phyloP scores from a whole-genome alignment of 2,113 vertebrate genomes.

The Amazona vittata region DNA sequence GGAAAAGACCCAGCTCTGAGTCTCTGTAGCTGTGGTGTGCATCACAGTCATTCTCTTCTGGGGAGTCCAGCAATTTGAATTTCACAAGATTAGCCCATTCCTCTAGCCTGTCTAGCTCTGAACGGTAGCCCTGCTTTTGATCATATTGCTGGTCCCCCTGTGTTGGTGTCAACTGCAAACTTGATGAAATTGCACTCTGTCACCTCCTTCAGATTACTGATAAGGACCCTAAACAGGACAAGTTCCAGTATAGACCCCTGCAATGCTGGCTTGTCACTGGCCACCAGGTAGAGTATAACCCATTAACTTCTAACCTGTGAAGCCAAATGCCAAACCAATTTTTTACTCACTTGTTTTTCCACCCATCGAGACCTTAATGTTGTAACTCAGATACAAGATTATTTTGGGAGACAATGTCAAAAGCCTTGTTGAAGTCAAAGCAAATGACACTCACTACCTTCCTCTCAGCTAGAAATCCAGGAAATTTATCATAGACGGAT shows the following conservation, averaged over 20 bases:
- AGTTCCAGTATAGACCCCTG: not conserved
- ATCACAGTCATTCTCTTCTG: not conserved
- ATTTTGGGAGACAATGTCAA: not conserved
- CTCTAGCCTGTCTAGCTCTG: not conserved
- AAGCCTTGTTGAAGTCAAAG: not conserved
- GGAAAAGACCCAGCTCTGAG: not conserved
- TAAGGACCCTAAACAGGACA: not conserved
- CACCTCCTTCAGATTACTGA: not conserved
- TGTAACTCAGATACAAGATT: not conserved
- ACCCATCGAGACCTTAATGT: not conserved
- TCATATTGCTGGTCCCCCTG: fast-evolving
- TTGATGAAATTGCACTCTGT: not conserved
- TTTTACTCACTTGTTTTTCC: not conserved
- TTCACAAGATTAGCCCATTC: not conserved
- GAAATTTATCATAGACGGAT: not conserved
- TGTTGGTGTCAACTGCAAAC: not conserved
- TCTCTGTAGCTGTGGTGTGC: not conserved
- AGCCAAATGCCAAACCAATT: not conserved
- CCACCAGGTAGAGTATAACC: not conserved
- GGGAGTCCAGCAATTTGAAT: not conserved
- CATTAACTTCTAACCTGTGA: not conserved
- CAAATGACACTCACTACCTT: not conserved
- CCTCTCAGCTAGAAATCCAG: not conserved
- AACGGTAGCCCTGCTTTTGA: not conserved
- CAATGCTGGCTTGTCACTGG: not conserved